Evolutionary conservation across 2,888 invertebrate species (phyloP), one percentile per base, ranked within the genome.

Genomic region (Drosophila kambysellisi): DNA sequence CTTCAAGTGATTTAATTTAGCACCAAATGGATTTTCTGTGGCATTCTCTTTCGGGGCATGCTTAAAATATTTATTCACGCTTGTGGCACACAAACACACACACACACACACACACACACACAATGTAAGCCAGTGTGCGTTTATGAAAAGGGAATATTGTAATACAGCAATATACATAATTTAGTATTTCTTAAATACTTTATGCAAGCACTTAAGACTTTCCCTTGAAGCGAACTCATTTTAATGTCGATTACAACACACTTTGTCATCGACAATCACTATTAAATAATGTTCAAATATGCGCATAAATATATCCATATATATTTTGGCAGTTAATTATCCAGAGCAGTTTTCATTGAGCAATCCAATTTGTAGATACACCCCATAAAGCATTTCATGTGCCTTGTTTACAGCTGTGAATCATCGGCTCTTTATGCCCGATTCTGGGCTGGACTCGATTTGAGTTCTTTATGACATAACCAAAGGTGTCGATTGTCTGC

Each of bases 1-100:
- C 86, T 82, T 88, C 81, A 81, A 84, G 82, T 86, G 86, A 86
- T 86, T 86, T 88, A 88, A 86, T 86, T 86, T 87, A 89, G 88
- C 89, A 82, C 81, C 86, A 82, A 86, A 87, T 88, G 82, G 84
- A 78, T 87, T 87, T 73, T 83, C 43, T 72, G 53, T 61, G 74
- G 71, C 78, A 69, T 61, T 65, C 75, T 63, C 61, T 67, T 70
- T 57, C 51, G 70, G 72, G 53, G 61, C 62, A 62, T 62, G 74
- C 63, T 58, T 69, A 46, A 76, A 70, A 70, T 71, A 64, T 57
- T 67, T 64, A 70, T 69, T 56, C 57, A 67, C 53, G 53, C 61
- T 54, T 60, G 53, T 70, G 56, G 43, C 52, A 29, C 32, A 63
- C 32, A 51, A 33, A 53, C 33, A 41, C 33, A 43, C 25, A 43